A percentile compares a stretch with the other conserved stretches of the same genome.
These are phyloP conservation scores for Linurgus olivaceus DNA, from an alignment of 2,797 vertebrate species.

Conservation along the genomic window DNA sequence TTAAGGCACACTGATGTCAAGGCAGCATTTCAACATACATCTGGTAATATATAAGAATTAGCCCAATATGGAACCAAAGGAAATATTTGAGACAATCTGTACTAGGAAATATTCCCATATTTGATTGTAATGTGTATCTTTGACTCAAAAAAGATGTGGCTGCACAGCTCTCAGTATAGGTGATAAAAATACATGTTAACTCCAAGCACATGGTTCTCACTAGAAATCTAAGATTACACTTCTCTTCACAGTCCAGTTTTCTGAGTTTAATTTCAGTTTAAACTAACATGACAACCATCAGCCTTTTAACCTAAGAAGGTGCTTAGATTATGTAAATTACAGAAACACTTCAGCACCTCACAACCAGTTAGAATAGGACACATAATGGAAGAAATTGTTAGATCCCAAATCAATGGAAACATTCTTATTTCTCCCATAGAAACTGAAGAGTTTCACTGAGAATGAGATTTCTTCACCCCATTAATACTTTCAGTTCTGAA, in stretches of 20 bases:
- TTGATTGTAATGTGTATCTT: not conserved
- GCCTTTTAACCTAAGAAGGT: not conserved
- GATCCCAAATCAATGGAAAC: not conserved
- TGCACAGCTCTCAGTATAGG: not conserved
- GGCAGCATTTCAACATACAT: not conserved
- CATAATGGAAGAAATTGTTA: not conserved
- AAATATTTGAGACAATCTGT: not conserved
- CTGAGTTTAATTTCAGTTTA: not conserved
- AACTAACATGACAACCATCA: not conserved
- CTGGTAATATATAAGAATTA: not conserved
- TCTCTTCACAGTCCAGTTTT: constrained; percentile 3
- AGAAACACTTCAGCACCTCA: not conserved
- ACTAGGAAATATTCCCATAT: not conserved
- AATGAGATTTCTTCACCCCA: not conserved
- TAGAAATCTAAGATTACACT: not conserved
- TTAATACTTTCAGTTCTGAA: not conserved
- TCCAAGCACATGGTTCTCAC: not conserved
- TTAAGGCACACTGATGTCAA: not conserved
- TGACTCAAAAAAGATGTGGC: not conserved
- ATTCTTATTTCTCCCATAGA: not conserved
- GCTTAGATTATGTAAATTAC: not conserved
- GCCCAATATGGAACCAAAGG: not conserved
- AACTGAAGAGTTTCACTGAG: not conserved
- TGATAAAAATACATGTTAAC: constrained; percentile 11
- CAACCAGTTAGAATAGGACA: not conserved